A percentile compares a stretch with the other conserved stretches of the same genome.
phyloP scores from a whole-genome alignment of 2,113 vertebrate species.

The Semnornis frantzii region DNA sequence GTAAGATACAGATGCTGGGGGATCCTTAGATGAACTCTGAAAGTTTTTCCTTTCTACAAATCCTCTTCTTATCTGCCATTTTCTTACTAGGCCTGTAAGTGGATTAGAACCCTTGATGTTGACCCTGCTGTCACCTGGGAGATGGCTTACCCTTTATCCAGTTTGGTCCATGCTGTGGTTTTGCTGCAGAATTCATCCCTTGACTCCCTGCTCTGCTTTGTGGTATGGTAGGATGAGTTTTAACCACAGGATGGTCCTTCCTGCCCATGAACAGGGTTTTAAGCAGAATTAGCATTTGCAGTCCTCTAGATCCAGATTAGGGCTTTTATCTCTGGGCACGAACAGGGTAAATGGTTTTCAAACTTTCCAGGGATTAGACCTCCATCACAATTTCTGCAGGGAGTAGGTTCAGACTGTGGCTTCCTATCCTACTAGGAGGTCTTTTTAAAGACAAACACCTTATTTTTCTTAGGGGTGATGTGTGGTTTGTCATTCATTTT shows the following conservation, averaged over 20 bases:
- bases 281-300: neutral
- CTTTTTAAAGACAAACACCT: neutral
- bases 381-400: neutral
- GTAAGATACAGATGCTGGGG: neutral
- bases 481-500: neutral
- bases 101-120: slow-evolving; percentile 19
- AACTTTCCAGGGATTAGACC: neutral
- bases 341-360: neutral
- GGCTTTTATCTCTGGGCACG: neutral
- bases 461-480: neutral
- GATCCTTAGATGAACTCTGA: neutral
- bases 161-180: neutral
- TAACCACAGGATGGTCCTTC: neutral
- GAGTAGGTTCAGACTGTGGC: neutral
- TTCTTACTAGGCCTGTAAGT: neutral
- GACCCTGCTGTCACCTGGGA: neutral
- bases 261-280: fast-evolving
- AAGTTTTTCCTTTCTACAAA: neutral
- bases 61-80: neutral
- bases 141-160: neutral
- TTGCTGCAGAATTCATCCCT: neutral
- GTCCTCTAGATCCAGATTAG: neutral
- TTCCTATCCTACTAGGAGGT: neutral
- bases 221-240: neutral
- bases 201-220: neutral